Percentiles rank a stretch among this genome's conserved stretches.
Conservation (phyloP, 2,797 vertebrate species). For the Dipus sagitta region DNA sequence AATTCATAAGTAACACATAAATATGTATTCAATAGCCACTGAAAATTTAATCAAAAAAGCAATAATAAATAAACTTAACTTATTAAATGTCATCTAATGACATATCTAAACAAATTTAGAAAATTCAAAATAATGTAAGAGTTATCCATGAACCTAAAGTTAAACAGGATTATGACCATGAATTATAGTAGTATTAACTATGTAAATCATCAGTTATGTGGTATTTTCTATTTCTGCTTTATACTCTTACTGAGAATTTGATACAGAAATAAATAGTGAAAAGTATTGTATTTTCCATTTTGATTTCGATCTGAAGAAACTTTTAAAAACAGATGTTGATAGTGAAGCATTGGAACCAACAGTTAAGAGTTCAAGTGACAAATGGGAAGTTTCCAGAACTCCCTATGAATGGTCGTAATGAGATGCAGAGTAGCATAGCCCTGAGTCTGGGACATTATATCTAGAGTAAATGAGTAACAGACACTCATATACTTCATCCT, state of each 20-base stretch:
- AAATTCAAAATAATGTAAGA: not conserved
- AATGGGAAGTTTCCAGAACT: not conserved
- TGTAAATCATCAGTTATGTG: not conserved
- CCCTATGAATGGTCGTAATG: not conserved
- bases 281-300: not conserved
- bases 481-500: not conserved
- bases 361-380: no score
- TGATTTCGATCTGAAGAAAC: not conserved
- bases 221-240: not conserved
- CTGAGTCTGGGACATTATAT: not conserved
- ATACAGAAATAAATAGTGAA: not conserved
- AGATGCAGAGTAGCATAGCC: not conserved
- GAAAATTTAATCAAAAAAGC: slow-evolving; percentile 32
- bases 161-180: not conserved
- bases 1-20: not conserved
- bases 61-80: not conserved
- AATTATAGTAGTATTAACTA: not conserved
- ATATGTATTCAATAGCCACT: not conserved
- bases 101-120: not conserved
- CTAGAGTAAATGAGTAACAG: not conserved
- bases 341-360: not conserved
- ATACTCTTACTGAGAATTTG: not conserved
- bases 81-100: not conserved
- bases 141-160: not conserved
- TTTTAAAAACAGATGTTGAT: not conserved